These are phyloP conservation scores for Brevipalpus yothersi DNA, from an alignment of 1,140 invertebrate species.

Conservation along the genomic window DNA sequence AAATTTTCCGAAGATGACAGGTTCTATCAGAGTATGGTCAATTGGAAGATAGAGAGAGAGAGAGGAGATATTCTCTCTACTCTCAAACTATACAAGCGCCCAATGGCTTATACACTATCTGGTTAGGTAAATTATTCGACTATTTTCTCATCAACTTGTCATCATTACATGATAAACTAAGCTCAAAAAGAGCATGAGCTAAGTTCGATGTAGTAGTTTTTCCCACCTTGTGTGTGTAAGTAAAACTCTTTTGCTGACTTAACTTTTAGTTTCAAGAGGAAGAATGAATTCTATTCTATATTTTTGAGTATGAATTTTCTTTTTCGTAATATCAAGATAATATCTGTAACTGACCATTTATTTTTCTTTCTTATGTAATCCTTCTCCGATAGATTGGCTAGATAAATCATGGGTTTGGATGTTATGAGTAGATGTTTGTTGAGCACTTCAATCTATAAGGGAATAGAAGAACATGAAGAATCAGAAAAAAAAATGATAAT, in stretches of 20 bases:
- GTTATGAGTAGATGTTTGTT: conserved; percentile 93
- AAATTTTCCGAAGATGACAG: no score
- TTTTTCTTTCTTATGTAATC: conserved; percentile 98
- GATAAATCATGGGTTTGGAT: conserved; percentile 91
- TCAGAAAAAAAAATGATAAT: conserved; percentile 3
- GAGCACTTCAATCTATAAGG: conserved; percentile 69
- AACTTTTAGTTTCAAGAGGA: background rate
- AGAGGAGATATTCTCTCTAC: no score
- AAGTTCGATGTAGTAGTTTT: no score
- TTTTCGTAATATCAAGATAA: background rate
- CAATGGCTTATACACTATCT: no score
- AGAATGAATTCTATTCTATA: background rate
- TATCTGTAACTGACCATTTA: conserved; percentile 46
- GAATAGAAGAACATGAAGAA: conserved; percentile 11
- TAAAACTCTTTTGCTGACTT: background rate
- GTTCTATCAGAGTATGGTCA: no score
- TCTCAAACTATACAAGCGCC: no score
- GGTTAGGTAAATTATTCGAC: no score
- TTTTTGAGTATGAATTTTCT: background rate
- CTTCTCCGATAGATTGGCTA: conserved; percentile 91
- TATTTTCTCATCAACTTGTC: no score
- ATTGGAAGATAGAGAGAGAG: no score
- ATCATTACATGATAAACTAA: no score
- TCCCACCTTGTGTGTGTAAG: no score
- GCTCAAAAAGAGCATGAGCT: no score